Base-by-base conservation (phyloP, 2,797 vertebrate genomes). In the Galaxias olidus region DNA sequence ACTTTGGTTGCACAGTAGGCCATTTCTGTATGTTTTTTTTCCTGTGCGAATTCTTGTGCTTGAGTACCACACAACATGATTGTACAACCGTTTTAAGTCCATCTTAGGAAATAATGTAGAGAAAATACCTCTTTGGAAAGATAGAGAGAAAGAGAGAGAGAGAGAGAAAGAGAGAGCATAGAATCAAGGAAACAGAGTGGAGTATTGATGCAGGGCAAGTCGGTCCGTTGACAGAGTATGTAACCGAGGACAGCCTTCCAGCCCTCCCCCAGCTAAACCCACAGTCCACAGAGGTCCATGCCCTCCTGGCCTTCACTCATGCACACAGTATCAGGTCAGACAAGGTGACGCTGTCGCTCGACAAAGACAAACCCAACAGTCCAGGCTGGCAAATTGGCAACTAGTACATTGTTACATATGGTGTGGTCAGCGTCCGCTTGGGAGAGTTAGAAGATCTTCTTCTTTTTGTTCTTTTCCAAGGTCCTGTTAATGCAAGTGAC, bases 381-480 rank as follows among this genome's bases (percentile, higher is more conserved):
- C 92, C 89, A 90, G 92, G 92, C 90, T 93, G 93, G 93, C 84
- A 86, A 88, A 90, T 90, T 94, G 93, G 93, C 91, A 94, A 93
- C 87, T 89, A 88, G 90, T 91, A 93, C 75, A 85, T 72, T 63
- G 72, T 63, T 69, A 71, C 45, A 79, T 88, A 83, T 30, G 30
- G 30, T 30, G 87, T 88, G 91, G 89, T 57, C 61, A 48, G 91
- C 87, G 81, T 74, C 66, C 75, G 81, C 78, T 81, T 30, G 30
- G 30, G 6, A 74, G 66, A 85, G 90, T 95, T 96, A 97, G 89
- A 98, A 98, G 86, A 97, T 97, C 91, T 96, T 96, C 93, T 98
- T 98, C 92, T 97, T 98, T 90, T 97, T 97, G 90, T 96, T 97
- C 91, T 98, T 98, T 92, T 98, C 96, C 94, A 98, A 93, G 86